Evolutionary conservation across 2,113 vertebrate species (phyloP).

Genomic region (Syngnathoides biaculeatus): DNA sequence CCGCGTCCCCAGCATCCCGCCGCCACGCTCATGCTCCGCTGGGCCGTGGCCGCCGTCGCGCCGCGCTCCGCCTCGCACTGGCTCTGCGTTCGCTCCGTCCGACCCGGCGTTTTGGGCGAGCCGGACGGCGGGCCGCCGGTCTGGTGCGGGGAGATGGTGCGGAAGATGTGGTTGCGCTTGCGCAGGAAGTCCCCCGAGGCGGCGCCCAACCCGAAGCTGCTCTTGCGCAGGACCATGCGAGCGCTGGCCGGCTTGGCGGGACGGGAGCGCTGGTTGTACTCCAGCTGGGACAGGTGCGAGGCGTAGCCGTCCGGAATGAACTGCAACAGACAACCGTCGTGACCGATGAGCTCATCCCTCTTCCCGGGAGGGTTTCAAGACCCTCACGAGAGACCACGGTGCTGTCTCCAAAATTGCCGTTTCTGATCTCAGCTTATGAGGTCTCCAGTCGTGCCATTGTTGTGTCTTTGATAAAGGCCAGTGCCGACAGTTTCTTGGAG

Average conservation of each 20-base stretch:
- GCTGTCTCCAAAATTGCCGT: too few species aligned
- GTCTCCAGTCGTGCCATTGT: too few species aligned
- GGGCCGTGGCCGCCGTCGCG: conserved; percentile 61
- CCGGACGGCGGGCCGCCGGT: conserved; percentile 54
- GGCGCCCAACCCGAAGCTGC: conserved; percentile 89
- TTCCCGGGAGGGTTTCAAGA: too few species aligned
- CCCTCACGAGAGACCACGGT: too few species aligned
- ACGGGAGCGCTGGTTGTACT: conserved; percentile 86
- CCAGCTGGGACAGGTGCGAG: conserved; percentile 91
- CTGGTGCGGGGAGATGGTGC: conserved; percentile 91
- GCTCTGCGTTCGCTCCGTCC: conserved; percentile 87
- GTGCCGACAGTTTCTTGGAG: too few species aligned
- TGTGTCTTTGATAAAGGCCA: too few species aligned
- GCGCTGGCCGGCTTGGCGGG: conserved; percentile 86
- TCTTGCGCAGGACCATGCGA: conserved; percentile 91
- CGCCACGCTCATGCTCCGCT: conserved; percentile 92
- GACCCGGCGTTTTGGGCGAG: conserved; percentile 51
- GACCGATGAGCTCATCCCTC: not conserved
- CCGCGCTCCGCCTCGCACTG: conserved; percentile 83
- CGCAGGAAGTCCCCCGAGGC: conserved; percentile 90
- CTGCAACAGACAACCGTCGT: conserved; percentile 59
- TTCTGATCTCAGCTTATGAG: too few species aligned
- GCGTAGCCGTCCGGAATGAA: conserved; percentile 96
- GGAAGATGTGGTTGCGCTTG: conserved; percentile 91
- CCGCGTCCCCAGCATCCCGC: conserved; percentile 93